Base-by-base conservation (phyloP, 2,113 vertebrate species). In the Calyptomena viridis region DNA sequence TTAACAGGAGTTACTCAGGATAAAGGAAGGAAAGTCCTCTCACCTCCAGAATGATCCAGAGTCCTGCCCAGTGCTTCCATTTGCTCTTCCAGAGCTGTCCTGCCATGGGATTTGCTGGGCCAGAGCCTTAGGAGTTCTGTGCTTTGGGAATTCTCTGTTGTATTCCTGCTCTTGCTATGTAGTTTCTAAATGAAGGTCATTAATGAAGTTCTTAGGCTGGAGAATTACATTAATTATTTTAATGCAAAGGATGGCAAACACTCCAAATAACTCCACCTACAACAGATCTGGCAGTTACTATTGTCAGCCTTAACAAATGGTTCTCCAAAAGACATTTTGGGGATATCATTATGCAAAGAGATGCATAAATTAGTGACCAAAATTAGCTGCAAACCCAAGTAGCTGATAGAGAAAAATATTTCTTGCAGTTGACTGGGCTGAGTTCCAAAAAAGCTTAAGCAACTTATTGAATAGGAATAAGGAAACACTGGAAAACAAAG, bases 301-400 rank as follows among this genome's bases (percentile, higher is more conserved):
- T 84, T 84, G 91, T 90, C 79, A 94, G 75, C 83, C 74, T 74
- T 74, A 87, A 87, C 55, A 92, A 92, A 77, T 33, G 69, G 66
- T 87, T 84, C 82, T 95, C 55, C 60, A 78, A 44, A 77, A 81
- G 81, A 56, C n/a, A 21, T 90, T 33, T 52, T 78, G 67, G 16
- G 64, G 66, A 31, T 47, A 42, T 25, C 78, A 23, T 30, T 49
- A n/a, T 16, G 25, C n/a, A 75, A 1, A 59, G 67, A 76, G 28
- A 79, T 58, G 58, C 84, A 87, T 89, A 93, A 74, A 84, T 91
- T 46, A 88, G 75, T 46, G 67, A 58, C 33, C 71, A 62, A 85
- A 90, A 92, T 82, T 72, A 94, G 52, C 75, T 31, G 37, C 47
- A 82, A 77, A 77, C 44, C 86, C 39, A 24, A 44, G 53, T 16